These are phyloP conservation scores for Grus americana DNA, from an alignment of 2,113 vertebrate species.

Conservation along the genomic window DNA sequence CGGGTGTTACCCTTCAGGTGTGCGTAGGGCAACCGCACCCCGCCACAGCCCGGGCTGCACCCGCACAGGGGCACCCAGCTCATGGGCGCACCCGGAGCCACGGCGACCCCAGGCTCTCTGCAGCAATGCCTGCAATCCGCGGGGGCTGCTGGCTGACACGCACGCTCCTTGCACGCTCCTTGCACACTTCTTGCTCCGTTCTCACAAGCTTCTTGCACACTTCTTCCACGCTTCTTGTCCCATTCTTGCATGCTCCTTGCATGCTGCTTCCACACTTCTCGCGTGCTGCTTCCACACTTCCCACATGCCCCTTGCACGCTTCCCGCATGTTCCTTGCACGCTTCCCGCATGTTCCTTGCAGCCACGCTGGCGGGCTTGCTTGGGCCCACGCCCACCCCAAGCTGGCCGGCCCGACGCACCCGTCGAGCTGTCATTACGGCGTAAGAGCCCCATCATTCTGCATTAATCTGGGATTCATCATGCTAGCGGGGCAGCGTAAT, in stretches of 20 bases:
- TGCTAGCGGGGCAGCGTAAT: constrained; percentile 66
- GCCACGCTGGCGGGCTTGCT: fast-evolving
- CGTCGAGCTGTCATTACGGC: constrained; percentile 22
- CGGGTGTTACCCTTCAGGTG: not conserved
- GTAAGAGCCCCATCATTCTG: constrained; percentile 70
- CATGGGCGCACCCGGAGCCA: fast-evolving
- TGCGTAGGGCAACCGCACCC: not conserved
- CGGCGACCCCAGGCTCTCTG: not conserved
- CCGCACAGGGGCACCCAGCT: not conserved
- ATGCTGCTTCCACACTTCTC: not conserved
- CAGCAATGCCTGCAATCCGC: fast-evolving
- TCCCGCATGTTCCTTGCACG: fast-evolving
- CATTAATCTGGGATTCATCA: constrained; percentile 79
- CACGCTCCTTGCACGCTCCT: not conserved
- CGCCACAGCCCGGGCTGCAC: not conserved
- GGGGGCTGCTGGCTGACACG: not conserved
- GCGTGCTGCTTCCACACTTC: fast-evolving
- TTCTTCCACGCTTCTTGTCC: fast-evolving
- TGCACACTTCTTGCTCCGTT: fast-evolving
- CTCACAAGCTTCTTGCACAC: not conserved
- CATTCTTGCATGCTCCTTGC: not conserved
- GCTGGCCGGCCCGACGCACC: not conserved
- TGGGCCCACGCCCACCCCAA: not conserved
- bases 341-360: too few relatives aligned
- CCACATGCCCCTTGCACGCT: not conserved